phyloP scores from a whole-genome alignment of 1,140 invertebrate species.

The Formica selysi region DNA sequence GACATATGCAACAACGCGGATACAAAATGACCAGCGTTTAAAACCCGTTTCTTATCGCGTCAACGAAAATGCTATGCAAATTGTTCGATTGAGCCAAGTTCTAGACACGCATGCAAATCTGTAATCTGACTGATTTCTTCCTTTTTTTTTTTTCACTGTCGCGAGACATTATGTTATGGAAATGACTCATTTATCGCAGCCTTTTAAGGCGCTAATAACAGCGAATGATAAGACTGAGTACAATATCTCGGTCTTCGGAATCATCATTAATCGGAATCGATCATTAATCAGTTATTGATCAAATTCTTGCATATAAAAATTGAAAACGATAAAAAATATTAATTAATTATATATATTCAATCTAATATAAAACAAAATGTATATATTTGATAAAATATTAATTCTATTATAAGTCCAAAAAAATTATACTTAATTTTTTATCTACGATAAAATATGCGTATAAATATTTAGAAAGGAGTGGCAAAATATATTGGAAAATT shows the following conservation, averaged over 20 bases:
- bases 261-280: neutral
- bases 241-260: slow-evolving; percentile 34
- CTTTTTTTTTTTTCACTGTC: neutral
- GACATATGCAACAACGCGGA: slow-evolving; percentile 36
- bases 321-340: neutral
- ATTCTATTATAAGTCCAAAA: no score
- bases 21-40: slow-evolving; percentile 41
- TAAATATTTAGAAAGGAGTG: neutral
- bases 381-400: neutral
- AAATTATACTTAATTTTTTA: neutral
- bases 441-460: neutral
- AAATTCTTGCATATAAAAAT: neutral
- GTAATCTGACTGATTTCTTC: slow-evolving; percentile 20
- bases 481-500: neutral
- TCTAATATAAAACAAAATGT: neutral
- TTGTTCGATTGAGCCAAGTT: slow-evolving; percentile 27
- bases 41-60: slow-evolving; percentile 54
- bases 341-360: neutral
- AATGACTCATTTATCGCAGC: slow-evolving; percentile 57
- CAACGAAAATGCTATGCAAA: slow-evolving; percentile 35
- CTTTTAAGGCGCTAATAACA: slow-evolving; percentile 31
- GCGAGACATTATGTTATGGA: slow-evolving; percentile 31
- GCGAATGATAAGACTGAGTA: neutral
- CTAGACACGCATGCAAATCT: slow-evolving; percentile 10
- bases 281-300: neutral